Evolutionary conservation across 2,888 invertebrate species (phyloP).

Genomic region (Diadromus collaris): DNA sequence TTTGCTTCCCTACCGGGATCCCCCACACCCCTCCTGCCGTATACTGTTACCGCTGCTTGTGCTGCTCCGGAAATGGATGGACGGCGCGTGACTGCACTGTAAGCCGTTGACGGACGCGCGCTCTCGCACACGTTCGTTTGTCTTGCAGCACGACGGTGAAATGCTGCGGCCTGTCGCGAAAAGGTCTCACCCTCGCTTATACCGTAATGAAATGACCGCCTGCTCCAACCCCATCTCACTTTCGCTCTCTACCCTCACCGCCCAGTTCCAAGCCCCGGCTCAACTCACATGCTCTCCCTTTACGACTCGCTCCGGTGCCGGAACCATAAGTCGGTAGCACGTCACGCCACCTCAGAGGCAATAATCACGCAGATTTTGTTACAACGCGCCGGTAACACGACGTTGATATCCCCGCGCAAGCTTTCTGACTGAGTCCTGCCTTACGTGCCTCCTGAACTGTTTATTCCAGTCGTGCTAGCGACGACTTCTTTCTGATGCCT

Average conservation of each 20-base stretch:
- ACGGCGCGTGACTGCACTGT: conserved; percentile 74
- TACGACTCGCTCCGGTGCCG: conserved; percentile 38
- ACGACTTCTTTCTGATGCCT: too few relatives aligned
- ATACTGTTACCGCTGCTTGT: conserved; percentile 4
- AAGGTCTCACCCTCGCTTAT: conserved; percentile 50
- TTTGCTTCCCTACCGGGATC: conserved; percentile 32
- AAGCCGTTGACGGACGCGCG: conserved; percentile 59
- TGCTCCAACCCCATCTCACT: conserved; percentile 26
- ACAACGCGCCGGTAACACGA: conserved; percentile 11
- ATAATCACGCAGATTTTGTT: conserved; percentile 51
- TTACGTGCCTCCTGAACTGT: too few relatives aligned
- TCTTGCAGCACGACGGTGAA: conserved; percentile 39
- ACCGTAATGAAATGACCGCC: conserved; percentile 56
- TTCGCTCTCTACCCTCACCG: neutral
- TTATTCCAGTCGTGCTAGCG: too few relatives aligned
- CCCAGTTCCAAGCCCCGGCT: conserved; percentile 10
- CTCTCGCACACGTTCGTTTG: conserved; percentile 47
- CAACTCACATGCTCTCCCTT: conserved; percentile 37
- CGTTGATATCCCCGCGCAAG: conserved; percentile 30
- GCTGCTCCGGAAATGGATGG: conserved; percentile 73
- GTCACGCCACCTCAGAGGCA: conserved; percentile 39
- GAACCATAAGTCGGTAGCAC: conserved; percentile 42
- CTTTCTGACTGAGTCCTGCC: conserved; percentile 15
- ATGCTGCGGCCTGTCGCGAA: conserved; percentile 53
- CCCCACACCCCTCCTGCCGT: conserved; percentile 25